Base-by-base conservation (phyloP, 1,140 invertebrate species). In the Portunus trituberculatus region DNA sequence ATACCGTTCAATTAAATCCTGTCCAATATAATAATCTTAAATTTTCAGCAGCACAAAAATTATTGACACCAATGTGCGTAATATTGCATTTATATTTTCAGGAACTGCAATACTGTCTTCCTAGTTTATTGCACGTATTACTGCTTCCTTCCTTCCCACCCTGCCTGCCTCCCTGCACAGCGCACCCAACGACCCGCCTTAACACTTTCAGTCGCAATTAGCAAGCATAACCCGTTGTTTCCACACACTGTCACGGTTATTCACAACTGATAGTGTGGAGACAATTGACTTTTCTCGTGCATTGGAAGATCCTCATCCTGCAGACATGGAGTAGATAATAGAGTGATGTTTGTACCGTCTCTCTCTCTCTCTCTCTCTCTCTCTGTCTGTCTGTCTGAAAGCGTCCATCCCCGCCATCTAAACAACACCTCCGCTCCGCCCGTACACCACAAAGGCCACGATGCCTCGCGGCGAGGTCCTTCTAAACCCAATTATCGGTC, bases 281-380 rank as follows among this genome's bases (percentile, higher is more conserved):
- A 20, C 52, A 59, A 59, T 59, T 59, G 52, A 10, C 16, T 59
- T 14, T 59, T 59, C 52, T 59, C 52, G 52, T 59, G 52, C 12
- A 14, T 10, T 59, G 12, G 52, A 39, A 39, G 39, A 6, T 39
- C 39, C 39, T 39, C 39, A 59, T 59, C 16, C 52, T 20, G 16
- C 52, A 4, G 8, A 59, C 16, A 10, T 59, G 16, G 12, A 39
- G 52, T 59, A 59, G 10, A 59, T 59, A 59, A 59, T 59, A 59
- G 1, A 59, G 16, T 0, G 16, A 59, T 4, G 8, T 59, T 10
- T 59, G 8, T 10, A 48, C 88, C 48, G 45, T 89, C 88, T 89
- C 88, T 89, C 88, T 89, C 84, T 87, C 84, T 87, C 84, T 87
- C 84, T 87, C 84, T 87, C 84, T 87, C 84, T 87, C 84, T 87